These are phyloP conservation scores for Crambe crambe DNA, from an alignment of 37 sponge, comb jelly and placozoan species.

Conservation along the genomic window DNA sequence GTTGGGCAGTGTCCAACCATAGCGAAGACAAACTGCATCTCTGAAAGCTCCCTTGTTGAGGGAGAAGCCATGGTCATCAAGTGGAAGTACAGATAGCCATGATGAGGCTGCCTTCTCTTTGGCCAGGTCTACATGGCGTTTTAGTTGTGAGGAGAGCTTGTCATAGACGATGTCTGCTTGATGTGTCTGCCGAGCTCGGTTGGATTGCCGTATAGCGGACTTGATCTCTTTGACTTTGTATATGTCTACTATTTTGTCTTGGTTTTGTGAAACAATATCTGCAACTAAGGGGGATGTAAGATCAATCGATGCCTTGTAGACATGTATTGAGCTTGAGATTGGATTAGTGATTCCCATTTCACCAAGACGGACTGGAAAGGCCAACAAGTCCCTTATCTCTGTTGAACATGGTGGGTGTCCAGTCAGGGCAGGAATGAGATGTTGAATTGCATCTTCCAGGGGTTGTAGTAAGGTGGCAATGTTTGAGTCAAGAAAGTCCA, in stretches of 20 bases:
- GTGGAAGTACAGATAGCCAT: conserved; percentile 35
- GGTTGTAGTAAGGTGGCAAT: conserved; percentile 15
- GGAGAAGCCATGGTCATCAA: conserved; percentile 31
- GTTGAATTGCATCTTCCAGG: conserved; percentile 6
- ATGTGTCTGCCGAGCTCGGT: background rate
- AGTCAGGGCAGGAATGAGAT: background rate
- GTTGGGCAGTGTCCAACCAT: conserved; percentile 36
- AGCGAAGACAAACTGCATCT: conserved; percentile 8
- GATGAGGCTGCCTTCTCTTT: conserved; percentile 35
- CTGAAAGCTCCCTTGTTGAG: conserved; percentile 30
- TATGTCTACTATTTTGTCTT: too few species aligned
- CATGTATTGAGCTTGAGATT: background rate
- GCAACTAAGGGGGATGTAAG: background rate
- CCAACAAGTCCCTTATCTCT: conserved; percentile 32
- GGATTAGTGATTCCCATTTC: conserved; percentile 54
- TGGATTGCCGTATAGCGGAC: too few species aligned
- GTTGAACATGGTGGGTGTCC: conserved; percentile 41
- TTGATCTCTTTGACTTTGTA: background rate
- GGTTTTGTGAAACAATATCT: background rate
- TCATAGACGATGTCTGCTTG: background rate
- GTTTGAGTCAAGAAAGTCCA: background rate
- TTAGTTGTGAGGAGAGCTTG: background rate
- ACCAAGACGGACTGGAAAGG: conserved; percentile 43
- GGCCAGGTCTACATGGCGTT: conserved; percentile 18
- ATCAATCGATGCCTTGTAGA: background rate